phyloP scores from a whole-genome alignment of 2,888 invertebrate species.

The Minunthozetes semirufus region DNA sequence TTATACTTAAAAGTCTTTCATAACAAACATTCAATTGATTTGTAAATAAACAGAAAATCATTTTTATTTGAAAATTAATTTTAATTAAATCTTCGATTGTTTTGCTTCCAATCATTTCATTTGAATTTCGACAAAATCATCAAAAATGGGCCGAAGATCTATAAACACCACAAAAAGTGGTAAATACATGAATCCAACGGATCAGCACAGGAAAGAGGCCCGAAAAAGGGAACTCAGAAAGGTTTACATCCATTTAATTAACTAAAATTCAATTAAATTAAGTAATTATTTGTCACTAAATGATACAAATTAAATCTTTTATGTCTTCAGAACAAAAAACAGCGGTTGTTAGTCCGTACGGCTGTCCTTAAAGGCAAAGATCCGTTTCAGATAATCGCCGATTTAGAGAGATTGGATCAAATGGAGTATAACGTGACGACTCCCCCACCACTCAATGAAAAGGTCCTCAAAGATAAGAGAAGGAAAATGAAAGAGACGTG shows the following conservation, averaged over 20 bases:
- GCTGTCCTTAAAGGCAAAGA: constrained; percentile 97
- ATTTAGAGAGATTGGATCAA: constrained; percentile 95
- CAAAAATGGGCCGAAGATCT: constrained; percentile 81
- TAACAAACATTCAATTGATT: background rate
- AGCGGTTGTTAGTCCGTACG: constrained; percentile 87
- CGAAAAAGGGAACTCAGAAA: constrained; percentile 95
- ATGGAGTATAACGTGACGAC: constrained; percentile 95
- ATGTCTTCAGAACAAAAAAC: constrained; percentile 70
- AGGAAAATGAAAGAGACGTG: constrained; percentile 91
- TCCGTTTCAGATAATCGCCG: constrained; percentile 85
- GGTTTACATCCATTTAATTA: constrained; percentile 43
- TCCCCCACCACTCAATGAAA: constrained; percentile 90
- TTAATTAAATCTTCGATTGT: background rate
- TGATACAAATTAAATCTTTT: background rate
- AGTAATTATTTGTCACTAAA: background rate
- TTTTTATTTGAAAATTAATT: background rate
- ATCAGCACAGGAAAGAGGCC: constrained; percentile 97
- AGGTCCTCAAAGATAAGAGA: constrained; percentile 90
- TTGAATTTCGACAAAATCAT: background rate
- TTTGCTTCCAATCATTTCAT: background rate
- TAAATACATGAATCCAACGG: constrained; percentile 99
- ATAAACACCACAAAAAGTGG: constrained; percentile 99
- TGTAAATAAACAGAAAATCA: background rate
- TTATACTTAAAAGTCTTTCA: no score
- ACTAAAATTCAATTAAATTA: constrained; percentile 12